Conservation (phyloP, 2,888 invertebrate species). For the Rhagium mordax region DNA sequence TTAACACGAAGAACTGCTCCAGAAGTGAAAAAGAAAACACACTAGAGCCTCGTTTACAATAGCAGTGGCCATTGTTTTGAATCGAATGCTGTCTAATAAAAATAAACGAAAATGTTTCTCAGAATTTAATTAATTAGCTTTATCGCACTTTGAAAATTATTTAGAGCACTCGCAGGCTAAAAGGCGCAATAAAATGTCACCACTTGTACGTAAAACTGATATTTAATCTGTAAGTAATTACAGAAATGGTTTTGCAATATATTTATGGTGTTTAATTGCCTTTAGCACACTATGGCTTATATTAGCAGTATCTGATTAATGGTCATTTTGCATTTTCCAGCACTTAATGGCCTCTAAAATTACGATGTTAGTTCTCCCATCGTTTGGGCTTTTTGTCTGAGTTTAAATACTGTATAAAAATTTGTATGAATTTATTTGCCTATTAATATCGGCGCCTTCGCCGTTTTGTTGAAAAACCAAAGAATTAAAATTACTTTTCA, state of each 20-base stretch:
- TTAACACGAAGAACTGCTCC: background rate
- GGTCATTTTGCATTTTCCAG: conserved; percentile 37
- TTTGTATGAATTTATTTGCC: background rate
- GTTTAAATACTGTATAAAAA: background rate
- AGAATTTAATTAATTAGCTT: conserved; percentile 67
- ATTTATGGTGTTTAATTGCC: conserved; percentile 50
- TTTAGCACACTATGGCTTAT: conserved; percentile 43
- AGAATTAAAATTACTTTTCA: too few relatives aligned
- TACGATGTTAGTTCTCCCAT: too few relatives aligned
- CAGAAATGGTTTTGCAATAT: conserved; percentile 51
- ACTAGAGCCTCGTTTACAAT: conserved; percentile 30
- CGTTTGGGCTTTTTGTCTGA: too few relatives aligned
- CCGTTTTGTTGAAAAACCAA: background rate
- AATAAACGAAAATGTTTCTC: conserved; percentile 57
- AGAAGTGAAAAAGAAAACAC: conserved; percentile 2
- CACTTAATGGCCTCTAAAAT: background rate
- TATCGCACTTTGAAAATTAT: conserved; percentile 59
- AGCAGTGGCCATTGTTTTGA: conserved; percentile 49
- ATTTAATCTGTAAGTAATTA: conserved; percentile 53
- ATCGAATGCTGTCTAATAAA: conserved; percentile 47
- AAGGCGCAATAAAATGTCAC: conserved; percentile 47
- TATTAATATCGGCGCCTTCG: background rate
- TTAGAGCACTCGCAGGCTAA: conserved; percentile 42
- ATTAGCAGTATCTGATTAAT: conserved; percentile 44
- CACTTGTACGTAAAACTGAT: conserved; percentile 46